Evolutionary conservation across 2,888 invertebrate genomes (phyloP).

Genomic region (Diploptera punctata): DNA sequence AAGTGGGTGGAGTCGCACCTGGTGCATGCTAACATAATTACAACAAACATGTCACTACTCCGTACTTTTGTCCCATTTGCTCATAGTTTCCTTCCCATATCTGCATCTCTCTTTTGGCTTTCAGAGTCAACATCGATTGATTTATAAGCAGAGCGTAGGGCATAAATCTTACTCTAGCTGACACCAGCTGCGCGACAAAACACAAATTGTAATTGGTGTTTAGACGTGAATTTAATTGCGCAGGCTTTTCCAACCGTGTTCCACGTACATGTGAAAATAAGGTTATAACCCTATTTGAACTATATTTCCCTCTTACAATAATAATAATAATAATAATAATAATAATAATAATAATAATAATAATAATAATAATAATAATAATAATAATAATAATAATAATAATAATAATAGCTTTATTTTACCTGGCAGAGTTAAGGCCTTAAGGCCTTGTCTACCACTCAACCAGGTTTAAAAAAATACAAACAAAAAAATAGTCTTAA

Average conservation of each 20-base stretch:
- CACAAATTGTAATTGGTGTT: constrained; percentile 36
- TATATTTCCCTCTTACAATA: too few species aligned
- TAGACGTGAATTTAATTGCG: constrained; percentile 37
- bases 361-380: too few species aligned
- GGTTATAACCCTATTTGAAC: background rate
- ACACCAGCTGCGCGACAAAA: constrained; percentile 30
- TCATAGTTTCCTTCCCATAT: background rate
- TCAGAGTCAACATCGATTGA: constrained; percentile 34
- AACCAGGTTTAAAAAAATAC: too few species aligned
- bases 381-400: too few species aligned
- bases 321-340: too few species aligned
- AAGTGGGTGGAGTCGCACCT: too few species aligned
- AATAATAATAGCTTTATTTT: too few species aligned
- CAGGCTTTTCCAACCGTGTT: background rate
- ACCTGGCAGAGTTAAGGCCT: too few species aligned
- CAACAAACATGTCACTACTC: background rate
- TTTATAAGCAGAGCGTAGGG: constrained; percentile 29
- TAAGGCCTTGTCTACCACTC: too few species aligned
- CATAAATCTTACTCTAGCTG: constrained; percentile 36
- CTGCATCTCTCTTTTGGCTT: background rate
- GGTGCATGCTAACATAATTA: background rate
- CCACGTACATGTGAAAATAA: background rate
- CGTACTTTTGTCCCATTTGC: background rate
- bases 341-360: too few species aligned
- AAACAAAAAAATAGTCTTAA: too few species aligned